Evolutionary conservation across 2,113 vertebrate genomes (phyloP).

Genomic region (Todiramphus saurophagus): DNA sequence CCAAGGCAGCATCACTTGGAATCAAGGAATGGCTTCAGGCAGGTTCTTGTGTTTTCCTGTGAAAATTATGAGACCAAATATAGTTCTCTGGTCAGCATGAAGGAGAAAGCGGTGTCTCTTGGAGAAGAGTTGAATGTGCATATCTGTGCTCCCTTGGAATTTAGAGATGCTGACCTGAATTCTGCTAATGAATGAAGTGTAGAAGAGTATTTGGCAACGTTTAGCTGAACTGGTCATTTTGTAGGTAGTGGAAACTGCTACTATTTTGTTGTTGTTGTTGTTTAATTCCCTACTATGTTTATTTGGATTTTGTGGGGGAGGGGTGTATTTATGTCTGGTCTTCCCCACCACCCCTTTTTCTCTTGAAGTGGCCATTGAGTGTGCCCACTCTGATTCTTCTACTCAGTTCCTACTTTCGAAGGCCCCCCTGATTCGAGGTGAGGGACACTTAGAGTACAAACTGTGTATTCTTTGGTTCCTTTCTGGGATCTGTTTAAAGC

Average conservation of each 20-base stretch:
- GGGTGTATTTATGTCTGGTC: background rate
- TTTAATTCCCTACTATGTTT: background rate
- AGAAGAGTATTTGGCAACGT: background rate
- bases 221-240: background rate
- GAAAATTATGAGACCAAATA: background rate
- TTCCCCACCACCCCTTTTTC: fast-evolving
- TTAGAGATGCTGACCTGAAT: background rate
- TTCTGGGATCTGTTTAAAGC: background rate
- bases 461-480: background rate
- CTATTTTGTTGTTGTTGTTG: background rate
- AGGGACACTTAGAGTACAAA: background rate
- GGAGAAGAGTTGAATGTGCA: background rate
- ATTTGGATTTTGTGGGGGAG: background rate
- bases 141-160: background rate
- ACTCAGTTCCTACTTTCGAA: background rate
- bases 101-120: background rate
- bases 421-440: background rate
- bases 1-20: background rate
- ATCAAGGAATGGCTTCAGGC: background rate
- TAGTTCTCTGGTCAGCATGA: background rate
- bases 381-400: background rate
- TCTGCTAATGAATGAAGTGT: background rate
- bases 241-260: background rate
- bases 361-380: background rate
- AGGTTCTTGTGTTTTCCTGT: background rate